Percentiles rank a stretch among this genome's conserved stretches.
These are phyloP conservation scores for Podarcis cretensis DNA, from an alignment of 2,113 vertebrate genomes.

Conservation along the genomic window DNA sequence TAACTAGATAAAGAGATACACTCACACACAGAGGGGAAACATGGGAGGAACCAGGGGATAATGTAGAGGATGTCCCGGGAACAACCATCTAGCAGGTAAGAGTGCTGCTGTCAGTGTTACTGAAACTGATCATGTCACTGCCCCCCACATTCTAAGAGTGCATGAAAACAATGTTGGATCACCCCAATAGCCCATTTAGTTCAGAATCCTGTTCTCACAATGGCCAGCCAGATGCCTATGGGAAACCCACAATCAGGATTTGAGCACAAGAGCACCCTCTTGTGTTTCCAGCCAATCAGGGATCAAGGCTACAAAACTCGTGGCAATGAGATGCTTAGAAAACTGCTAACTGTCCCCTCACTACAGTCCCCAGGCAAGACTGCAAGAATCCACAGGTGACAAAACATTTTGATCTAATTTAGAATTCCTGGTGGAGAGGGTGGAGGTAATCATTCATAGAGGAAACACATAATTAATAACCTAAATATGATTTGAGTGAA, in stretches of 20 bases:
- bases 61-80: neutral
- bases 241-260: too few relatives aligned
- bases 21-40: neutral
- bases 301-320: neutral
- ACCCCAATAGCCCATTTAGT: too few relatives aligned
- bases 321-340: neutral
- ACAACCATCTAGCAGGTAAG: neutral
- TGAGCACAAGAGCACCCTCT: too few relatives aligned
- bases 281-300: neutral
- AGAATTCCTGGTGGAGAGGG: neutral
- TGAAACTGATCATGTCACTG: neutral
- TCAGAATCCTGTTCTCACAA: too few relatives aligned
- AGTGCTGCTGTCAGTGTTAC: neutral
- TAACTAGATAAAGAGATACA: neutral
- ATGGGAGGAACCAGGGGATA: neutral
- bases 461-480: neutral
- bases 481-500: too few relatives aligned
- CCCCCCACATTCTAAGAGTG: neutral
- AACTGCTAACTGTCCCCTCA: neutral
- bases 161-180: neutral
- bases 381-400: neutral
- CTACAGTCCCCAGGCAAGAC: neutral
- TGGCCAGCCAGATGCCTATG: too few relatives aligned
- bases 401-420: neutral
- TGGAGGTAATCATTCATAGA: neutral